These are phyloP conservation scores for Euglossa dilemma DNA, from an alignment of 1,140 invertebrate genomes.

Conservation along the genomic window DNA sequence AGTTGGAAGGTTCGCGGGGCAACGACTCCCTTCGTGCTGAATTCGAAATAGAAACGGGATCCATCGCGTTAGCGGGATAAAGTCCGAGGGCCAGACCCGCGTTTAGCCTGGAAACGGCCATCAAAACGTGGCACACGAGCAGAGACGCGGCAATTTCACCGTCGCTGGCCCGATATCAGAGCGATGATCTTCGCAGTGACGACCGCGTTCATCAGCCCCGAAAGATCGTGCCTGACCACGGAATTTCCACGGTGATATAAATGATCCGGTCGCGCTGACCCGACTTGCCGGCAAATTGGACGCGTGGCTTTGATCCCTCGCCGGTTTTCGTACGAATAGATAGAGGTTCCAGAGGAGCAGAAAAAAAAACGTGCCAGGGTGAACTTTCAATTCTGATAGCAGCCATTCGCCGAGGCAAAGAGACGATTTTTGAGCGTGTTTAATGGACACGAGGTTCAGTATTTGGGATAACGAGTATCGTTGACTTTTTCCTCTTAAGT, in stretches of 20 bases:
- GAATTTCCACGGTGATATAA: conserved; percentile 26
- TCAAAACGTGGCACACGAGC: not conserved
- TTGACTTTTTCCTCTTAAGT: no score
- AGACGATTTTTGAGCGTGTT: rapidly evolving
- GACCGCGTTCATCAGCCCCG: conserved; percentile 7
- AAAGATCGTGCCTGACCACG: conserved; percentile 1
- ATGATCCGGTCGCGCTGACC: not conserved
- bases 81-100: not conserved
- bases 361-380: not conserved
- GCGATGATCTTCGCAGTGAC: conserved; percentile 13
- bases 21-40: not conserved
- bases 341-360: not conserved
- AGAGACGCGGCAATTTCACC: not conserved
- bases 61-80: not conserved
- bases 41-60: conserved; percentile 26
- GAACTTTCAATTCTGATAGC: not conserved
- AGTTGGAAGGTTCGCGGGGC: not conserved
- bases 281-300: conserved; percentile 21
- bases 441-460: not conserved
- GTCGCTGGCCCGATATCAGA: conserved; percentile 12
- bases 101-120: not conserved
- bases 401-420: no score
- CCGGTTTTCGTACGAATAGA: not conserved
- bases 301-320: not conserved
- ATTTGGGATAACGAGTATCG: no score